These are phyloP conservation scores for Sturnira hondurensis DNA, from an alignment of 2,113 vertebrate species.

Conservation along the genomic window DNA sequence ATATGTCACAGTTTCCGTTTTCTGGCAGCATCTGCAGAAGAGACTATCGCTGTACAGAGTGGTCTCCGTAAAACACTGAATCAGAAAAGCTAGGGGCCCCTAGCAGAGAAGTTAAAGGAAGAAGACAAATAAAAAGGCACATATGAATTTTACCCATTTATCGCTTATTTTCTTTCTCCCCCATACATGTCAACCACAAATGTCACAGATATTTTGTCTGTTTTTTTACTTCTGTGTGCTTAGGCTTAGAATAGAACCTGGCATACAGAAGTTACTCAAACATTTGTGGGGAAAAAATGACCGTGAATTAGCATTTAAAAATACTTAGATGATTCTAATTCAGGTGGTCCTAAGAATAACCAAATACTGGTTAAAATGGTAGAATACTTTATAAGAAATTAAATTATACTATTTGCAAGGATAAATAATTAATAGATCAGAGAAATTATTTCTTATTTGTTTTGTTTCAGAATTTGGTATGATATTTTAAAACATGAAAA, in stretches of 20 bases:
- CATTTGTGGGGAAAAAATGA: background rate
- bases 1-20: background rate
- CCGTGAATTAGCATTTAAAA: background rate
- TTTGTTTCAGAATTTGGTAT: background rate
- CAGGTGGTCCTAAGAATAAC: background rate
- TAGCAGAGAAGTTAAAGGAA: background rate
- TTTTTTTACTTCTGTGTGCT: background rate
- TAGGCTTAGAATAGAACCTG: background rate
- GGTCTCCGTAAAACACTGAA: background rate
- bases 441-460: background rate
- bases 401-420: background rate
- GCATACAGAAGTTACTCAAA: background rate
- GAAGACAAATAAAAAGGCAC: background rate
- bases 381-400: background rate
- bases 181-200: background rate
- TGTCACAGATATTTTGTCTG: background rate
- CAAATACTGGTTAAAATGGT: background rate
- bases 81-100: background rate
- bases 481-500: background rate
- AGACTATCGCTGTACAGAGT: background rate
- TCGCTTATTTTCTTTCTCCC: background rate
- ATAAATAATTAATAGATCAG: background rate
- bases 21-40: conserved; percentile 34
- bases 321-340: background rate
- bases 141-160: background rate